phyloP scores from a whole-genome alignment of 2,113 vertebrate species.

The Rhipidura dahli region DNA sequence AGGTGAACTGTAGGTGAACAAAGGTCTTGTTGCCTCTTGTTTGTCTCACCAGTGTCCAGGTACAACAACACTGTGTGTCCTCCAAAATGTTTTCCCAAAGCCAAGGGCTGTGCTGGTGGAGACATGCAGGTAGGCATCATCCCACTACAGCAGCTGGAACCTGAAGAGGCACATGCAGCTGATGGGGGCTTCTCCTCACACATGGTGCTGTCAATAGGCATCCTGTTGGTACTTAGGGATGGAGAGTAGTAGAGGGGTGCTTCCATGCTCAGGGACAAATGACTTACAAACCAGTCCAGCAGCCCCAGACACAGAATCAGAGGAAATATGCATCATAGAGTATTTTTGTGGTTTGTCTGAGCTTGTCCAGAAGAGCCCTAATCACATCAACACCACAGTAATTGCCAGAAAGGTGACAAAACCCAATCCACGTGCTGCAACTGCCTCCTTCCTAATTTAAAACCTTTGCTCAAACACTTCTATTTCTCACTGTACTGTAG shows the following conservation, averaged over 20 bases:
- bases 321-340: background rate
- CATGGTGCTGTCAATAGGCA: background rate
- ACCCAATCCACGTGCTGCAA: background rate
- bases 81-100: background rate
- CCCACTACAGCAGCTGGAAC: background rate
- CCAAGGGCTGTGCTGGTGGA: background rate
- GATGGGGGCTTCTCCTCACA: background rate
- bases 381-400: background rate
- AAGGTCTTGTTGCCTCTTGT: background rate
- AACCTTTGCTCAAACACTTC: background rate
- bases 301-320: background rate
- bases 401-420: background rate
- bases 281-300: background rate
- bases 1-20: background rate
- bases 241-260: background rate
- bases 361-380: background rate
- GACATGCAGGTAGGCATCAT: background rate
- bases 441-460: background rate
- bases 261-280: background rate
- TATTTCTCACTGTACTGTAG: background rate
- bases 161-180: background rate
- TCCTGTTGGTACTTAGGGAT: background rate
- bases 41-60: background rate
- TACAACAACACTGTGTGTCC: background rate
- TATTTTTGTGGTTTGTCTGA: background rate